Conservation (phyloP, 2,113 vertebrate genomes). For the Chionodraco myersi region DNA sequence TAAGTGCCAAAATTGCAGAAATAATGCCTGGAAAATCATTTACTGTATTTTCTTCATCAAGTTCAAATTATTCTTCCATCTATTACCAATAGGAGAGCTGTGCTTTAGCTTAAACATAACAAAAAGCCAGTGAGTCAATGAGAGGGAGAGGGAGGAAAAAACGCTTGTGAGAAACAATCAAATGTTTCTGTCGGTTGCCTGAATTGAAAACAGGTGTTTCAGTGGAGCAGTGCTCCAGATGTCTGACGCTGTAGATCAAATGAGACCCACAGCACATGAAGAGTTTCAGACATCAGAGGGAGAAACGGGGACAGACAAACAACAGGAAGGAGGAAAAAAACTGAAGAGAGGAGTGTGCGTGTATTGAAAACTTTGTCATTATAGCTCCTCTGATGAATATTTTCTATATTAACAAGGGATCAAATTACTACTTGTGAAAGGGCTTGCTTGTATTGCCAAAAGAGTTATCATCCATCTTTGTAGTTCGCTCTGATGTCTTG, state of each 20-base stretch:
- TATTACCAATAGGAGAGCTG: conserved; percentile 42
- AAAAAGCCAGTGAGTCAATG: conserved; percentile 72
- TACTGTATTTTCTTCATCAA: conserved; percentile 49
- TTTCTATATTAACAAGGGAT: conserved; percentile 1
- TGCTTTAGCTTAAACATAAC: conserved; percentile 58
- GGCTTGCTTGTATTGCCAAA: neutral
- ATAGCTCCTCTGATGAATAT: conserved; percentile 4
- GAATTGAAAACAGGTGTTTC: conserved; percentile 86
- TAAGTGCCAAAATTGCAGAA: conserved; percentile 52
- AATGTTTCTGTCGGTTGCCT: conserved; percentile 75
- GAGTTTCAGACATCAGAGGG: conserved; percentile 70
- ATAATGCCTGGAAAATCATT: conserved; percentile 52
- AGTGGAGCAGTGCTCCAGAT: conserved; percentile 72
- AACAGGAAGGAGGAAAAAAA: conserved; percentile 12
- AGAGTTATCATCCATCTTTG: neutral
- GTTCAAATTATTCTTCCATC: conserved; percentile 50
- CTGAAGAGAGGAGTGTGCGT: neutral
- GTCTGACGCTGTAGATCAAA: conserved; percentile 80
- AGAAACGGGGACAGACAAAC: conserved; percentile 26
- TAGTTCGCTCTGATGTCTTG: neutral
- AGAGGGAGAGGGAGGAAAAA: conserved; percentile 12
- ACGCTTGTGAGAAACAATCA: conserved; percentile 68
- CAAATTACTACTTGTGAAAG: neutral
- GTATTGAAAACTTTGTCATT: neutral
- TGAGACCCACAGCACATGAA: conserved; percentile 65